These are phyloP conservation scores for Aphelenchoides fujianensis DNA, from an alignment of 1,140 invertebrate species.

Conservation along the genomic window DNA sequence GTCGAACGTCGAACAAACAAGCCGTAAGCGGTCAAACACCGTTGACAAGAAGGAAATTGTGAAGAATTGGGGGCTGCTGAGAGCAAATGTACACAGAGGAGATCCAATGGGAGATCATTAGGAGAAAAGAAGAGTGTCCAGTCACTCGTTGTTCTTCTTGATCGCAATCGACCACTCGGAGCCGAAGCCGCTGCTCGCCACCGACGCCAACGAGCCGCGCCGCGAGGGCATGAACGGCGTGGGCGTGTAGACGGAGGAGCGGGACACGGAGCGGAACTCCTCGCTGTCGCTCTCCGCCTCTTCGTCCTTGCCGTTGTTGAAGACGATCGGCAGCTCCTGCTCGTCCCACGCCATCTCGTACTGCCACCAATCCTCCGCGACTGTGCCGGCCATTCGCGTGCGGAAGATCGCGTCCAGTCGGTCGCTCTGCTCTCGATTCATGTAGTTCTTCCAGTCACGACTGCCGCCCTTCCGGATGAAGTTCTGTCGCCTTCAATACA, in stretches of 20 bases:
- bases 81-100: no score
- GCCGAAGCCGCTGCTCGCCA: not conserved
- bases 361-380: slow-evolving; percentile 52
- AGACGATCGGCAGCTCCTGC: not conserved
- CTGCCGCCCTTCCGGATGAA: slow-evolving; percentile 63
- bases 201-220: not conserved
- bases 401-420: slow-evolving; percentile 54
- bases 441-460: slow-evolving; percentile 65
- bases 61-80: no score
- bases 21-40: no score
- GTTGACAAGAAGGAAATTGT: no score
- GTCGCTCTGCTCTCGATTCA: slow-evolving; percentile 63
- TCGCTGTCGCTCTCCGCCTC: slow-evolving; percentile 14
- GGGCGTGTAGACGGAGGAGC: not conserved
- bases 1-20: no score
- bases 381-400: slow-evolving; percentile 43
- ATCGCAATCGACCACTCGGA: slow-evolving; percentile 1
- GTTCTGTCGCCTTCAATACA: slow-evolving; percentile 20
- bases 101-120: no score
- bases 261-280: not conserved
- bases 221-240: slow-evolving; percentile 9
- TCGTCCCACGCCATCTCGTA: slow-evolving; percentile 50
- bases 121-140: no score
- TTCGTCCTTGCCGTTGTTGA: not conserved
- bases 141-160: no score